phyloP scores from a whole-genome alignment of 2,888 invertebrate genomes.

The Cheilosia pagana region DNA sequence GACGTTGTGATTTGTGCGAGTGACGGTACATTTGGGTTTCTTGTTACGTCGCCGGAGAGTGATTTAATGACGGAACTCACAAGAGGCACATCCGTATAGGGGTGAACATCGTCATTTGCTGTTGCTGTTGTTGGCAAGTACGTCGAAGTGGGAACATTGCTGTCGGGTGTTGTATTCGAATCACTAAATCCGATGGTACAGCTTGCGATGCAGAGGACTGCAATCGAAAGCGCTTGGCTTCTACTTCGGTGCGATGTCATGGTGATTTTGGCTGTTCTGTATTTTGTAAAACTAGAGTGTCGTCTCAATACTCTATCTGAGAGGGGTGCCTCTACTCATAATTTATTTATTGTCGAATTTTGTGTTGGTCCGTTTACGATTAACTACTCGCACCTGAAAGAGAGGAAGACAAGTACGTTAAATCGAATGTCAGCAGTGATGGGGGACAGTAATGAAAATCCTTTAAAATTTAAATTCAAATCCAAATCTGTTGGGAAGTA shows the following conservation, averaged over 20 bases:
- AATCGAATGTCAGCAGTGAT: not conserved
- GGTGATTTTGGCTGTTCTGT: conserved; percentile 11
- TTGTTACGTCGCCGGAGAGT: conserved; percentile 60
- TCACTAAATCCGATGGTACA: conserved; percentile 56
- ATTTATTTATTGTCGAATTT: conserved; percentile 9
- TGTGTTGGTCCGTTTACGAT: not conserved
- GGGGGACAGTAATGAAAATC: no score
- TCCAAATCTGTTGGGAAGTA: not conserved
- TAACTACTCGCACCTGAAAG: conserved; percentile 39
- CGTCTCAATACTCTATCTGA: conserved; percentile 42
- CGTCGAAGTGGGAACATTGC: conserved; percentile 22
- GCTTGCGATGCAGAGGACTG: conserved; percentile 43
- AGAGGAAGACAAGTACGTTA: not conserved
- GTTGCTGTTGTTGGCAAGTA: conserved; percentile 13
- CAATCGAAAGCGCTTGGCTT: conserved; percentile 37
- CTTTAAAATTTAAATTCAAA: not conserved
- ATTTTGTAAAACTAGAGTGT: not conserved
- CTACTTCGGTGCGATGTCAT: conserved; percentile 50
- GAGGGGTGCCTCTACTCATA: conserved; percentile 34
- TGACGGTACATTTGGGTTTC: conserved; percentile 45
- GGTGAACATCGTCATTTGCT: conserved; percentile 38
- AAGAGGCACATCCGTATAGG: conserved; percentile 65
- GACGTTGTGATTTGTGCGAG: conserved; percentile 61
- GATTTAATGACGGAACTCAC: conserved; percentile 53
- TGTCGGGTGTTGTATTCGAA: conserved; percentile 60